Evolutionary conservation across 2,888 invertebrate genomes (phyloP).

Genomic region (Drosophila diplacantha): DNA sequence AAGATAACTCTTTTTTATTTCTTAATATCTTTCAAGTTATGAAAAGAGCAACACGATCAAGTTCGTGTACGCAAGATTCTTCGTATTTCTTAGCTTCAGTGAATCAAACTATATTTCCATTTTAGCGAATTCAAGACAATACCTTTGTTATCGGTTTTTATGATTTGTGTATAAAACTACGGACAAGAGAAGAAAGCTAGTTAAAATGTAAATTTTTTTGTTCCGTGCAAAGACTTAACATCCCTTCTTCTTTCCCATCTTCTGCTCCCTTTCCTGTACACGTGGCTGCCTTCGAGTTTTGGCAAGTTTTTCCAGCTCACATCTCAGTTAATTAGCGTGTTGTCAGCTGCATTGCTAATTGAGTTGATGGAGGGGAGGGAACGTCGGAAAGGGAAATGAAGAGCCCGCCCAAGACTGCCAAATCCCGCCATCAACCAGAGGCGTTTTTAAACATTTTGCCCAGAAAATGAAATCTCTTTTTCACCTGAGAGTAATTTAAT

Average conservation of each 20-base stretch:
- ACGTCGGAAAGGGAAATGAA: slow-evolving; percentile 6
- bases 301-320: slow-evolving; percentile 47
- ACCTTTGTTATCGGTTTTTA: too few species aligned
- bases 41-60: too few species aligned
- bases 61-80: too few species aligned
- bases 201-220: neutral
- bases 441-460: neutral
- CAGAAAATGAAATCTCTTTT: neutral
- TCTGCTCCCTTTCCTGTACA: slow-evolving; percentile 1
- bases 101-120: too few species aligned
- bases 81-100: too few species aligned
- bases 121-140: too few species aligned
- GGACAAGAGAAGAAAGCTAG: neutral
- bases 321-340: slow-evolving; percentile 62
- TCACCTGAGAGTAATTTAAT: slow-evolving; percentile 16
- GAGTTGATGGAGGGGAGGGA: slow-evolving; percentile 44
- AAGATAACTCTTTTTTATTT: too few species aligned
- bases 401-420: slow-evolving; percentile 4
- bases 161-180: too few species aligned
- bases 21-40: too few species aligned
- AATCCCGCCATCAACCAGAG: neutral
- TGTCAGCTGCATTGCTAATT: slow-evolving; percentile 69
- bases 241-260: neutral
- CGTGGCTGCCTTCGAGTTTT: slow-evolving; percentile 41
- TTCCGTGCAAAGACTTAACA: neutral